Percentiles rank a stretch among this genome's conserved stretches.
phyloP scores from a whole-genome alignment of 2,113 vertebrate genomes.

The Ciconia stormi region DNA sequence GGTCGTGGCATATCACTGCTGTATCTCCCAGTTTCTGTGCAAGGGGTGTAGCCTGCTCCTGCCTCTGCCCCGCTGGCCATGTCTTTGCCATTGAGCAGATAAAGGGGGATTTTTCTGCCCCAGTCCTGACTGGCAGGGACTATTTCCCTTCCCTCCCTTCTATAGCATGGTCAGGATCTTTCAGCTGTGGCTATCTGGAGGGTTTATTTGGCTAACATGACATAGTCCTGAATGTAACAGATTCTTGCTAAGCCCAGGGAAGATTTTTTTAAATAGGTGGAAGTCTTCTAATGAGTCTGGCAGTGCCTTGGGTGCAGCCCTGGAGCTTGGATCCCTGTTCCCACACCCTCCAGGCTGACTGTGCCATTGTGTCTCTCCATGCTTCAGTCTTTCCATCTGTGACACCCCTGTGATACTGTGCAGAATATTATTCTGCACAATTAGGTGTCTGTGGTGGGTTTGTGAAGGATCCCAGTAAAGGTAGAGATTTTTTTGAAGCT shows the following conservation, averaged over 20 bases:
- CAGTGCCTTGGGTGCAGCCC: neutral
- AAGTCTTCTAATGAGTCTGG: neutral
- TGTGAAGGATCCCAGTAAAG: neutral
- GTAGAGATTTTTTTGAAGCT: fast-evolving
- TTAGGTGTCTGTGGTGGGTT: neutral
- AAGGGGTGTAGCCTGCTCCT: neutral
- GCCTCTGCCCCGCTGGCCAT: neutral
- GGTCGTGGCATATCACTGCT: neutral
- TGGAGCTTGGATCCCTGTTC: neutral
- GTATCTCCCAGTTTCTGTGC: neutral
- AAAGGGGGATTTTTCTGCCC: neutral
- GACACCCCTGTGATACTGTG: neutral
- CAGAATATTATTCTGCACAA: fast-evolving
- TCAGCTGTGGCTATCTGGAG: neutral
- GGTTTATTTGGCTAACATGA: neutral
- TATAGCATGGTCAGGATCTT: fast-evolving
- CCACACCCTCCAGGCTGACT: neutral
- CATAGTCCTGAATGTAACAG: neutral
- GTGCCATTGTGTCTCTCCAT: fast-evolving
- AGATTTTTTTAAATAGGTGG: neutral
- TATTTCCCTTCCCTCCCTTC: neutral
- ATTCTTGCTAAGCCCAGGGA: neutral
- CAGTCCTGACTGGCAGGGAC: neutral
- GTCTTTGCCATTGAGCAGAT: neutral
- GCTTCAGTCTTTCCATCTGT: neutral